A percentile compares a stretch with the other conserved stretches of the same genome.
phyloP scores from a whole-genome alignment of 2,888 invertebrate species.

The Acrocyrtus sp. region DNA sequence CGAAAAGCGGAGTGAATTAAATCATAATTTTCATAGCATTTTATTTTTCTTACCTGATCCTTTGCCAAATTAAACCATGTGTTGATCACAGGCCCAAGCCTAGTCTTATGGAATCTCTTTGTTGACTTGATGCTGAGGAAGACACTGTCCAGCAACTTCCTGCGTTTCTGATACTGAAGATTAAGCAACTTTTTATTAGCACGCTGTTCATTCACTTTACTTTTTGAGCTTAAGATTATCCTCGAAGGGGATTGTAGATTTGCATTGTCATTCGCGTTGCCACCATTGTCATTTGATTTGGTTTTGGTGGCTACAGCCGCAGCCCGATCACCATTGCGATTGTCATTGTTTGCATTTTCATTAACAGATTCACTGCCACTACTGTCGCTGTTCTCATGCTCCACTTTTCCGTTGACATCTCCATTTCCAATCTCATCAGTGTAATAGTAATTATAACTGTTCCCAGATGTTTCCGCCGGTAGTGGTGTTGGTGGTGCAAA shows the following conservation, averaged over 20 bases:
- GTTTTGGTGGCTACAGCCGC: no score
- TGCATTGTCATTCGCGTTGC: no score
- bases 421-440: constrained; percentile 34
- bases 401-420: constrained; percentile 9
- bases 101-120: constrained; percentile 83
- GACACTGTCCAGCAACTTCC: constrained; percentile 76
- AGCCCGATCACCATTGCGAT: neutral
- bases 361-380: constrained; percentile 19
- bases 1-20: no score
- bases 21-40: no score
- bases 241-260: no score
- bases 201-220: constrained; percentile 20
- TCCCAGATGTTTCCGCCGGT: constrained; percentile 50
- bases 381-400: neutral
- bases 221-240: neutral
- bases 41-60: constrained; percentile 79
- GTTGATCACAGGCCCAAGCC: constrained; percentile 87
- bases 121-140: constrained; percentile 97
- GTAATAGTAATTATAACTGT: constrained; percentile 43
- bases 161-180: constrained; percentile 44
- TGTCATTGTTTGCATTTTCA: constrained; percentile 27
- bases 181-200: constrained; percentile 38
- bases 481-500: constrained; percentile 26
- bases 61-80: constrained; percentile 96
- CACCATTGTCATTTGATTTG: constrained; percentile 10